Percentiles rank a stretch among this genome's conserved stretches.
Evolutionary conservation across 2,888 invertebrate genomes (phyloP).

Genomic region (Xanthorhoe designata): DNA sequence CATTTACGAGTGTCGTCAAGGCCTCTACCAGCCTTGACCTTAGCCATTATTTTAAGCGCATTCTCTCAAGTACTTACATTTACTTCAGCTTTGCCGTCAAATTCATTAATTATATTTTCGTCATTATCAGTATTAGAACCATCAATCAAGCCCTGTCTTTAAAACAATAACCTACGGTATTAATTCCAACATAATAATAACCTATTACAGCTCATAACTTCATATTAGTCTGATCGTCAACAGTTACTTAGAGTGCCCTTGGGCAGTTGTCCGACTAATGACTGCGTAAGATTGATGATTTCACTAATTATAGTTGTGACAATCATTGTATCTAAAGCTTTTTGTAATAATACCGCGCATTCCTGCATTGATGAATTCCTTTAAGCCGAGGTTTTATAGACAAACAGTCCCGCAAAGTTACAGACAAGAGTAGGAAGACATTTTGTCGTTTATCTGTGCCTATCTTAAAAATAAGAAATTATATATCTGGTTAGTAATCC

Average conservation of each 20-base stretch:
- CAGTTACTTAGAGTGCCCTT: conserved; percentile 80
- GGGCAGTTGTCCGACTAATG: conserved; percentile 76
- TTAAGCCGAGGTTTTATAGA: neutral
- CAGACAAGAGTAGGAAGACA: too few relatives aligned
- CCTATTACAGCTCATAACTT: conserved; percentile 73
- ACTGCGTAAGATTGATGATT: conserved; percentile 79
- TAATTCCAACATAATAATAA: conserved; percentile 77
- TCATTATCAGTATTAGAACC: conserved; percentile 38
- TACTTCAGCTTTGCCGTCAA: conserved; percentile 32
- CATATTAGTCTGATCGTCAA: conserved; percentile 75
- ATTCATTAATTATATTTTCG: conserved; percentile 48
- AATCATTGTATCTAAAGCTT: conserved; percentile 75
- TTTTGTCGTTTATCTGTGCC: too few relatives aligned
- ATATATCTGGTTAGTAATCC: too few relatives aligned
- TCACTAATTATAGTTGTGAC: conserved; percentile 80
- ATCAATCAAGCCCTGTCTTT: conserved; percentile 75
- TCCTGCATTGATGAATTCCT: conserved; percentile 42
- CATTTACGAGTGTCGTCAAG: conserved; percentile 54
- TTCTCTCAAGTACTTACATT: conserved; percentile 45
- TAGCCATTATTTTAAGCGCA: conserved; percentile 41
- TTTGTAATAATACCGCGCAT: conserved; percentile 58
- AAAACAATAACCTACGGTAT: conserved; percentile 79
- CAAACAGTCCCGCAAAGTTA: neutral
- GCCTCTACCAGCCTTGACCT: conserved; percentile 54
- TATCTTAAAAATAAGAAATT: too few relatives aligned